Evolutionary conservation across 2,113 vertebrate species (phyloP).

Genomic region (Lota lota): DNA sequence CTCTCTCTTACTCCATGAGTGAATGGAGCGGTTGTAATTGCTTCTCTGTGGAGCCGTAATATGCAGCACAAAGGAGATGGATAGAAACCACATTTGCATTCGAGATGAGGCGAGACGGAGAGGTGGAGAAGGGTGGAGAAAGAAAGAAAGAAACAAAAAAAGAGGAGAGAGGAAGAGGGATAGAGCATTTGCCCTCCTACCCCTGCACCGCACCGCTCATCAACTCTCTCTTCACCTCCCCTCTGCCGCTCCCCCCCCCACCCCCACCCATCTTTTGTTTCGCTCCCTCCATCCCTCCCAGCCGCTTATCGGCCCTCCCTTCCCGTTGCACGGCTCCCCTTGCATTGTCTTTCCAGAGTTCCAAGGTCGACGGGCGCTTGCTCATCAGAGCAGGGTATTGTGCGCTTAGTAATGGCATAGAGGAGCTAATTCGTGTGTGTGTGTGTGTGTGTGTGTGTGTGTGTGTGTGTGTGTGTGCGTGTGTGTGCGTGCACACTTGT

Average conservation of each 20-base stretch:
- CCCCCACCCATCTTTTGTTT: slow-evolving; percentile 38
- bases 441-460: slow-evolving; percentile 13
- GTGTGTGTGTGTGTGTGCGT: slow-evolving; percentile 18
- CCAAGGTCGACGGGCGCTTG: slow-evolving; percentile 68
- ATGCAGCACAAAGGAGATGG: slow-evolving; percentile 64
- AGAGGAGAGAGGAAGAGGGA: slow-evolving; percentile 9
- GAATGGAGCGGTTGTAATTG: slow-evolving; percentile 73
- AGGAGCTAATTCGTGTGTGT: slow-evolving; percentile 58
- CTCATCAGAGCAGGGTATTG: slow-evolving; percentile 70
- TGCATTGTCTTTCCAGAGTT: slow-evolving; percentile 71
- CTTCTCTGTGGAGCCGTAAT: slow-evolving; percentile 70
- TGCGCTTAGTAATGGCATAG: slow-evolving; percentile 51
- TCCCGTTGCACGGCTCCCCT: slow-evolving; percentile 58
- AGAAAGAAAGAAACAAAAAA: background rate
- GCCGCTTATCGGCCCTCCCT: slow-evolving; percentile 27
- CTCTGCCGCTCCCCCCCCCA: slow-evolving; percentile 22
- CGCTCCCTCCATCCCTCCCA: slow-evolving; percentile 41
- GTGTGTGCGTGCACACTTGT: slow-evolving; percentile 17
- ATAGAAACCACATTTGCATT: slow-evolving; percentile 72
- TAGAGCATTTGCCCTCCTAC: background rate
- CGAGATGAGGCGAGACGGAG: slow-evolving; percentile 63
- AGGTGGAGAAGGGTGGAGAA: background rate
- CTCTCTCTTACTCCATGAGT: slow-evolving; percentile 63
- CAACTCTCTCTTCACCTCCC: slow-evolving; percentile 7
- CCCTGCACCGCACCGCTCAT: background rate